Percentiles rank a stretch among this genome's conserved stretches.
Conservation (phyloP, 2,113 vertebrate genomes). For the Muntiacus muntjak region DNA sequence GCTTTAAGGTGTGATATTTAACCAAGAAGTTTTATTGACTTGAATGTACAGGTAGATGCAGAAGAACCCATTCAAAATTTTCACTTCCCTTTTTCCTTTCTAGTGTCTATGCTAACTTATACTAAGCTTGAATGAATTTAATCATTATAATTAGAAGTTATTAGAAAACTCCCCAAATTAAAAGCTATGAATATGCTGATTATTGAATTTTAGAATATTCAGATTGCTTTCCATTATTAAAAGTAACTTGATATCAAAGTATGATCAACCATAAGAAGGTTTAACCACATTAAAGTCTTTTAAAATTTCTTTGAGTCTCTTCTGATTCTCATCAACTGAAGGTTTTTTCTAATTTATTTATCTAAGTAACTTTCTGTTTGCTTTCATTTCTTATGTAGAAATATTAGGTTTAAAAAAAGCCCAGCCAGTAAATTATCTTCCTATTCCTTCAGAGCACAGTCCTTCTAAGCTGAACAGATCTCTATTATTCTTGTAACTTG, state of each 20-base stretch:
- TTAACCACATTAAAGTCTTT: not conserved
- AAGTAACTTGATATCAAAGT: not conserved
- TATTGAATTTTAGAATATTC: slow-evolving; percentile 5
- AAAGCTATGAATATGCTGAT: not conserved
- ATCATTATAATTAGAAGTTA: not conserved
- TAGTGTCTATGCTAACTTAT: not conserved
- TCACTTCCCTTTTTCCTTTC: not conserved
- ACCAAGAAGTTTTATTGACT: not conserved
- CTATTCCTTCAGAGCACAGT: not conserved
- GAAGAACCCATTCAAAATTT: not conserved
- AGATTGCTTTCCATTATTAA: not conserved
- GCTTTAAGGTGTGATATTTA: not conserved
- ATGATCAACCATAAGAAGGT: not conserved
- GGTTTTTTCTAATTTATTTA: not conserved
- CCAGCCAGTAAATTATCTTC: not conserved
- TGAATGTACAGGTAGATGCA: not conserved
- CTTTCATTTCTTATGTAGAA: not conserved
- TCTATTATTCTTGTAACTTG: too few species aligned
- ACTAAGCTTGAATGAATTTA: not conserved
- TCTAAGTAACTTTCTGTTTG: not conserved
- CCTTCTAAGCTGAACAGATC: not conserved
- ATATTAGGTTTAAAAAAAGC: not conserved
- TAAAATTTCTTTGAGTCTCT: not conserved
- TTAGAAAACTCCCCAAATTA: not conserved
- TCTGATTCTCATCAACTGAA: not conserved